Evolutionary conservation across 2,113 vertebrate species (phyloP).

Genomic region (Balaenoptera acutorostrata): DNA sequence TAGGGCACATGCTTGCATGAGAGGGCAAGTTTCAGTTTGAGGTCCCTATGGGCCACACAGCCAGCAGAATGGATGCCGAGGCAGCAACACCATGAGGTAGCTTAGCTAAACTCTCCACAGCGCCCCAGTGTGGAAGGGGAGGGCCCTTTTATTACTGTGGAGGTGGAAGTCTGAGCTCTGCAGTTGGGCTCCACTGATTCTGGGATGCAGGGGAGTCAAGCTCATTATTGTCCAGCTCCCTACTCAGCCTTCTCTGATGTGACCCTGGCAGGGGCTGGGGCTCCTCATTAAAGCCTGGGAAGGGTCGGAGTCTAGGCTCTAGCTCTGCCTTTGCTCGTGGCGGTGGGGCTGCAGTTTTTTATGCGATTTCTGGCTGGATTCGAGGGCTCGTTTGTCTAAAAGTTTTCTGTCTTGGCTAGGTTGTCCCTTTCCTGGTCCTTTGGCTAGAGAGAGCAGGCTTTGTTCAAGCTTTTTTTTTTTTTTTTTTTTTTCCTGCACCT

Average conservation of each 20-base stretch:
- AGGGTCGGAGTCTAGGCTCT: neutral
- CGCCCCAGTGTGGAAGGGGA: neutral
- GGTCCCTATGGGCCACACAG: neutral
- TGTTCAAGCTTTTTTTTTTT: neutral
- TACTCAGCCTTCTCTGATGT: neutral
- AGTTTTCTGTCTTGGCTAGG: neutral
- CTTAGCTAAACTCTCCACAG: neutral
- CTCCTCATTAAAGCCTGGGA: neutral
- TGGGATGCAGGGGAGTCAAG: neutral
- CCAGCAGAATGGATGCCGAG: neutral
- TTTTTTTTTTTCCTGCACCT: neutral
- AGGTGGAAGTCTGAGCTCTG: neutral
- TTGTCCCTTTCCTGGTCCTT: neutral
- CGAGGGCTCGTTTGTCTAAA: neutral
- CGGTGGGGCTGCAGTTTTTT: neutral
- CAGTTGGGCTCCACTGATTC: neutral
- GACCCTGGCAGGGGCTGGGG: neutral
- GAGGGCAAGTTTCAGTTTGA: neutral
- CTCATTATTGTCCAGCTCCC: neutral
- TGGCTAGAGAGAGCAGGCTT: neutral
- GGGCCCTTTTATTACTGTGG: neutral
- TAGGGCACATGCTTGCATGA: neutral
- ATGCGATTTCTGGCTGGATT: neutral
- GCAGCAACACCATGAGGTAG: neutral
- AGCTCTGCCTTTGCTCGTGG: neutral